These are phyloP conservation scores for Syritta pipiens DNA, from an alignment of 2,888 invertebrate species.

Conservation along the genomic window DNA sequence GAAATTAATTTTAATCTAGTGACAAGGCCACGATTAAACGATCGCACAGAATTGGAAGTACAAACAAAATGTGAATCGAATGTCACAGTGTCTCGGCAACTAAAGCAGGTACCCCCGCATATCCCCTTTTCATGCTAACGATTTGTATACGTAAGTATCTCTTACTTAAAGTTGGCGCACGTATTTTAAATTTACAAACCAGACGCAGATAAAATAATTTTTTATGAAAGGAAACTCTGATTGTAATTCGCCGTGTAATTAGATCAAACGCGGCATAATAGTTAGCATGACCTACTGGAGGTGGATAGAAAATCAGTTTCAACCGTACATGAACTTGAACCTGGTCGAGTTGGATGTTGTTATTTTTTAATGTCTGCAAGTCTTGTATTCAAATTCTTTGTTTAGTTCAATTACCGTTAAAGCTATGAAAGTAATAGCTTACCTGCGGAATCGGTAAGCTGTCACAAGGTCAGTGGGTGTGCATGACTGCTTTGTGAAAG, in stretches of 20 bases:
- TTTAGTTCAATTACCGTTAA: too few species aligned
- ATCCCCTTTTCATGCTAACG: not conserved
- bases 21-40: slow-evolving; percentile 27
- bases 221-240: too few species aligned
- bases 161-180: slow-evolving; percentile 4
- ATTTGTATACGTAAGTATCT: slow-evolving; percentile 2
- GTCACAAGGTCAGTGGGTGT: too few species aligned
- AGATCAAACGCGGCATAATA: slow-evolving; percentile 28
- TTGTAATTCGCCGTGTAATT: slow-evolving; percentile 31
- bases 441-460: too few species aligned
- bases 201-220: too few species aligned
- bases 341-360: too few species aligned
- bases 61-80: slow-evolving; percentile 22
- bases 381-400: too few species aligned
- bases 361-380: too few species aligned
- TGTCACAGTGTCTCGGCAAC: not conserved
- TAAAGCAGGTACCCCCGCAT: not conserved
- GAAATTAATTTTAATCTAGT: slow-evolving; percentile 29
- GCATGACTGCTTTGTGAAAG: too few species aligned
- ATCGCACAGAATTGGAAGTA: slow-evolving; percentile 7
- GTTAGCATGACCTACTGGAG: not conserved
- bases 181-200: slow-evolving; percentile 13
- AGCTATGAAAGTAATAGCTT: too few species aligned
- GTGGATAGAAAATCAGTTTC: slow-evolving; percentile 6
- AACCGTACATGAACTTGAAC: slow-evolving; percentile 37